phyloP scores from a whole-genome alignment of 2,888 invertebrate species.

The Salpingus planirostris region DNA sequence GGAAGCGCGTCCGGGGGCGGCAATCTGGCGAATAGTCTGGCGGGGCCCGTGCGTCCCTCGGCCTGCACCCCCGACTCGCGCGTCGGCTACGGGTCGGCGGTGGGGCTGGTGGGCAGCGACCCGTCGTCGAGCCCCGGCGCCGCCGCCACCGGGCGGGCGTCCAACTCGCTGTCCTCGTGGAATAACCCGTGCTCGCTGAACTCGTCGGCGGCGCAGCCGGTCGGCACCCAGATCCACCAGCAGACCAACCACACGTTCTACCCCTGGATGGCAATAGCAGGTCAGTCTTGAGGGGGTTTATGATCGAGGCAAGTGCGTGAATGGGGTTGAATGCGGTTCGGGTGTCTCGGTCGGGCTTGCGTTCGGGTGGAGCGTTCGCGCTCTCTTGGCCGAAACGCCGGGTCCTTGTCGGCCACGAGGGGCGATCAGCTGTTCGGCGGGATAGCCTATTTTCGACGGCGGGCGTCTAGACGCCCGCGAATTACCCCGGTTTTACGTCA shows the following conservation, averaged over 20 bases:
- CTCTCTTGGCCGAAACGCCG: conserved; percentile 13
- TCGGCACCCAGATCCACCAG: conserved; percentile 78
- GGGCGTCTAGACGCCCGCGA: conserved; percentile 31
- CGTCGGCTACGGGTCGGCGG: conserved; percentile 56
- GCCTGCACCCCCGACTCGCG: conserved; percentile 86
- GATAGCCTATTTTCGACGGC: conserved; percentile 34
- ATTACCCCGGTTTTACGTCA: no score
- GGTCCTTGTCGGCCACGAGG: conserved; percentile 30
- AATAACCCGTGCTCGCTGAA: conserved; percentile 83
- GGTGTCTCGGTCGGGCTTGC: conserved; percentile 32
- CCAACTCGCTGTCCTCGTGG: conserved; percentile 64
- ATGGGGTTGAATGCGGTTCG: conserved; percentile 41
- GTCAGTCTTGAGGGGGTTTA: conserved; percentile 50
- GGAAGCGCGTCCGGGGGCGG: conserved; percentile 60
- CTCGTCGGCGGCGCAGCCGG: conserved; percentile 67
- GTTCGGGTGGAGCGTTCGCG: not conserved
- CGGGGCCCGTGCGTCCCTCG: conserved; percentile 67
- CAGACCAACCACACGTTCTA: conserved; percentile 91
- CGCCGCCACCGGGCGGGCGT: conserved; percentile 46
- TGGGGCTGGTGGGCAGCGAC: conserved; percentile 66
- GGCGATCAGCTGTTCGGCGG: conserved; percentile 39
- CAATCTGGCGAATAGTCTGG: conserved; percentile 53
- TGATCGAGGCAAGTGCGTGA: conserved; percentile 49
- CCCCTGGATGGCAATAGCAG: conserved; percentile 99
- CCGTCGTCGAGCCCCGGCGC: conserved; percentile 67